Conservation (phyloP, 1,140 invertebrate genomes). For the Cydia splendana region DNA sequence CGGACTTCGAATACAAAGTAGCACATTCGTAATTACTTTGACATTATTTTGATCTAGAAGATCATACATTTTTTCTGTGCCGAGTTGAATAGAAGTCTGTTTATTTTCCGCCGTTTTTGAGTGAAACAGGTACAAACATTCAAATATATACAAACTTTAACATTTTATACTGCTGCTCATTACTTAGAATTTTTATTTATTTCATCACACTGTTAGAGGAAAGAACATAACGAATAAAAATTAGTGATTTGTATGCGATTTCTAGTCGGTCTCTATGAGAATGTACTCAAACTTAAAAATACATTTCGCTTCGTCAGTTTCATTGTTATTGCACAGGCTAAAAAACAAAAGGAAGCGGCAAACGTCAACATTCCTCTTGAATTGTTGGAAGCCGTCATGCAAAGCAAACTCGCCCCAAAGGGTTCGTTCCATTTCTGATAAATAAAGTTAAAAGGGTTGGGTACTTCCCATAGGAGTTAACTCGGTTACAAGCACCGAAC, state of each 20-base stretch:
- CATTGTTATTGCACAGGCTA: background rate
- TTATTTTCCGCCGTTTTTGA: no score
- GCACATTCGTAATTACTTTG: background rate
- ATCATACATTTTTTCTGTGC: no score
- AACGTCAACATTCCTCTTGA: slow-evolving; percentile 27
- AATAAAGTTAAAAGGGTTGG: slow-evolving; percentile 62
- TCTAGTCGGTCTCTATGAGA: background rate
- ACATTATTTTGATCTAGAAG: background rate
- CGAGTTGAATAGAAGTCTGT: no score
- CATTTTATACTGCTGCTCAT: no score
- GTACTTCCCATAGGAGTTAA: slow-evolving; percentile 42
- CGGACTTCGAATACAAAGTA: background rate
- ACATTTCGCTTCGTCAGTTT: background rate
- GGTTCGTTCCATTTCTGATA: slow-evolving; percentile 59
- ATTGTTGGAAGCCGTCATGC: slow-evolving; percentile 45
- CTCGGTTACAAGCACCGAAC: slow-evolving; percentile 44
- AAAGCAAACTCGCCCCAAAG: slow-evolving; percentile 46
- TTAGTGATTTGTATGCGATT: no score
- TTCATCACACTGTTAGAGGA: no score
- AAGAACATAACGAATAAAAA: no score
- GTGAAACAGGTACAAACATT: no score
- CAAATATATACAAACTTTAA: no score
- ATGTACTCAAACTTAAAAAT: background rate
- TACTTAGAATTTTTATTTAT: no score
- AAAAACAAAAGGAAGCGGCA: slow-evolving; percentile 34